Evolutionary conservation across 2,113 vertebrate species (phyloP).

Genomic region (Macquaria ambigua): DNA sequence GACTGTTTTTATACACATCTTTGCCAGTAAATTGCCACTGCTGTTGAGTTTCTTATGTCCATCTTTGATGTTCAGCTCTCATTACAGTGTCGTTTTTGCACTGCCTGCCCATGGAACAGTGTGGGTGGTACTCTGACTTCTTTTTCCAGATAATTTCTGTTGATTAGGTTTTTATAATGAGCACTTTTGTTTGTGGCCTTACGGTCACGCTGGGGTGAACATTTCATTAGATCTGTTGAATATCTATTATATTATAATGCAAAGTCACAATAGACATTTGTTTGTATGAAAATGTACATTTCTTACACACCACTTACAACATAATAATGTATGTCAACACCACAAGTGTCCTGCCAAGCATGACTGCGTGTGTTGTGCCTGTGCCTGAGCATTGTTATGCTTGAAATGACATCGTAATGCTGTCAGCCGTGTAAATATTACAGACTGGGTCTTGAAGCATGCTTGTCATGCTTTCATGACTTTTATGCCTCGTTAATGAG

Average conservation of each 20-base stretch:
- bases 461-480: slow-evolving; percentile 11
- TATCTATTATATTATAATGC: background rate
- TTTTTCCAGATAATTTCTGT: background rate
- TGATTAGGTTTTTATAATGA: slow-evolving; percentile 1
- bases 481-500: slow-evolving; percentile 24
- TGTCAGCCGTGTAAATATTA: slow-evolving; percentile 24
- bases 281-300: background rate
- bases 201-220: background rate
- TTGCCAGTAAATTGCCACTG: background rate
- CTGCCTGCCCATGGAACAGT: background rate
- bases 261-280: background rate
- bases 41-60: background rate
- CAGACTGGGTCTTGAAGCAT: slow-evolving; percentile 10
- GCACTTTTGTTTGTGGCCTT: background rate
- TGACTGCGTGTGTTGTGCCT: background rate
- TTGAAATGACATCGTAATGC: slow-evolving; percentile 12
- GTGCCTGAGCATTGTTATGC: background rate
- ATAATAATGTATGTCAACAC: background rate
- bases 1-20: slow-evolving; percentile 2
- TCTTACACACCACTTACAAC: background rate
- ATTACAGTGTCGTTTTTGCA: background rate
- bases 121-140: background rate
- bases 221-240: background rate
- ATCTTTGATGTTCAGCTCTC: background rate
- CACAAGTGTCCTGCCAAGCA: background rate